Conservation (phyloP, 2,113 vertebrate genomes). For the Aramus guarauna region DNA sequence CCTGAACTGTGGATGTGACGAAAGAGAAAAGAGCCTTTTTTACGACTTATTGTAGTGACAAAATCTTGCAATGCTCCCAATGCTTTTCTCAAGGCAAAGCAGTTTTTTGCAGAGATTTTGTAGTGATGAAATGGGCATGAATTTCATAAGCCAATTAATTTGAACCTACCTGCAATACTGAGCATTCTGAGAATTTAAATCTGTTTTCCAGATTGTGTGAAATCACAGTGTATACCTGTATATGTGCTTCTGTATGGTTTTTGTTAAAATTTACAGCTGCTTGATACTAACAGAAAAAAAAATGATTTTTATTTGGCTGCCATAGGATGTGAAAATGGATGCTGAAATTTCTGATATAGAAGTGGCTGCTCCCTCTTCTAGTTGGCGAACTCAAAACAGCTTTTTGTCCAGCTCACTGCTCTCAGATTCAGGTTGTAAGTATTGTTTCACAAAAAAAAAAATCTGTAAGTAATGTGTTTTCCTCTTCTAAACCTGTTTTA, state of each 20-base stretch:
- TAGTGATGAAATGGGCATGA: neutral
- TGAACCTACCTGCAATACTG: neutral
- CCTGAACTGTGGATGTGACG: neutral
- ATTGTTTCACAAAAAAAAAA: conserved; percentile 1
- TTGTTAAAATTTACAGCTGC: neutral
- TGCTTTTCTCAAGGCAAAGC: neutral
- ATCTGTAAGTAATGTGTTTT: neutral
- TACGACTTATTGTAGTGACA: neutral
- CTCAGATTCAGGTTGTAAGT: conserved; percentile 81
- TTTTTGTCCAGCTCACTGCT: conserved; percentile 75
- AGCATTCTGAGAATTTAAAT: conserved; percentile 10
- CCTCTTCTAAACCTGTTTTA: neutral
- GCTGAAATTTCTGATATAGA: conserved; percentile 66
- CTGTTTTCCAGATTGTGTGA: neutral
- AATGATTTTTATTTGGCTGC: neutral
- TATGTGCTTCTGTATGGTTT: neutral
- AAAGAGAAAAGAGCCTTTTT: neutral
- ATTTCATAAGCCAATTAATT: neutral
- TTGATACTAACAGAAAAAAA: neutral
- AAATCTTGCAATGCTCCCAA: neutral
- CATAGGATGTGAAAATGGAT: conserved; percentile 79
- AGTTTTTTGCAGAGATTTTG: neutral
- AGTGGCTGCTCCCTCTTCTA: conserved; percentile 71
- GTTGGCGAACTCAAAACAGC: conserved; percentile 63
- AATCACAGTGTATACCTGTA: neutral